Evolutionary conservation across 2,888 invertebrate species (phyloP), one percentile per base, ranked within the genome.

Genomic region (Hirtodrosophila trivittata): DNA sequence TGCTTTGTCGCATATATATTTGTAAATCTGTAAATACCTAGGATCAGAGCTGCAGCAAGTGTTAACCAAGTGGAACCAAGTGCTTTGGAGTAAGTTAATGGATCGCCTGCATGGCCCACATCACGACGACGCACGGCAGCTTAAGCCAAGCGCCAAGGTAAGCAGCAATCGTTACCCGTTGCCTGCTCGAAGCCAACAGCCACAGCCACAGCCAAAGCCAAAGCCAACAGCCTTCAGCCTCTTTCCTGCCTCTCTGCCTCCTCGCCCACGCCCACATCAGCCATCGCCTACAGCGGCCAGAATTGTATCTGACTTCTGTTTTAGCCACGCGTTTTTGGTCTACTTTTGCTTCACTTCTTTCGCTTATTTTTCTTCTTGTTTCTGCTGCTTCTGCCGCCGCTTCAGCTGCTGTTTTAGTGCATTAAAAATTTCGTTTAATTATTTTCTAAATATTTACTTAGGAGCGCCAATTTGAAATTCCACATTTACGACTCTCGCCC

Each of bases 41-140:
- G 42, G 13, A 50, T 18, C 43, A 33, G 37, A 41, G 18, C 49
- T 62, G 35, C 26, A 42, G 8, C 43, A 38, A 60, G 57, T 49
- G 68, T 63, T 69, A 58, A 41, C 28, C 51, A 41, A 66, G 56
- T 42, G 75, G 18, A 50, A 14, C 43, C 33, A 43, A 30, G 37
- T 57, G 35, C 49, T 57, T 67, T 57, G 78, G 70, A 65, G 66
- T 71, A 71, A 68, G 77, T 87, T 76, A 87, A 89, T 89, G 89
- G 88, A 89, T 87, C 80, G 85, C 82, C 88, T 90, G 89, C 78
- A 90, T 90, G 90, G 90, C 90, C 82, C 89, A 90, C 89, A 84
- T 90, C 77, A 89, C 90, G 86, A 89, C 90, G 87, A 86, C 90
- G 69, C 89, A 90, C 86, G 89, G 90, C 88, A 90, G 89, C 89